Base-by-base conservation (phyloP, 1,140 invertebrate species). In the Hermetia illucens region DNA sequence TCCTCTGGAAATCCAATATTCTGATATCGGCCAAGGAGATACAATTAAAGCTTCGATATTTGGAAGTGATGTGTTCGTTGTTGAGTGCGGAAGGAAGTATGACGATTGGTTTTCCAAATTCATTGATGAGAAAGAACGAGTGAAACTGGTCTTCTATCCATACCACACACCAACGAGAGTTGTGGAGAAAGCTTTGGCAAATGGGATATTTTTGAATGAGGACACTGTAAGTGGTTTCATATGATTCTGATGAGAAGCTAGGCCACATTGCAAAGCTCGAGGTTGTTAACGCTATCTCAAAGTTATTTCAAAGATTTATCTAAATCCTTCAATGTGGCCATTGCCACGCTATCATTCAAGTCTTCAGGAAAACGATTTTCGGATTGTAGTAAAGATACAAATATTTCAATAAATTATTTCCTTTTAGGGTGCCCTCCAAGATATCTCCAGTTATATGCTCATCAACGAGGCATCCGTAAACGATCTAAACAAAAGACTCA, bases 41-140 rank as follows among this genome's bases (percentile, higher is more conserved):
- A 42, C 45, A 38, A 64, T 67, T 18, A 59, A 43, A 12, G 62
- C 64, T 0, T 51, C 61, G 0, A 55, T 71, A 15, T 71, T 68
- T 66, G 65, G 62, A 21, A 57, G 63, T 41, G 38, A 59, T 0
- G 53, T 75, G 4, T 49, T 64, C 15, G 65, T 62, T 0, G 64
- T 72, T 40, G 65, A 74, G 41, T 77, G 74, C 38, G 74, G 75
- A 13, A 67, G 72, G 33, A 72, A 73, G 41, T 62, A 62, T 16
- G 71, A 74, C 3, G 55, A 54, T 9, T 77, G 74, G 74, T 52
- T 76, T 36, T 76, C 74, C 0, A 56, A 68, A 31, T 72, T 64
- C 42, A 58, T 77, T 36, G 61, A 65, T 35, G 61, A 71, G 38
- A 66, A 72, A 20, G 46, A 44, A 4, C 74, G 72, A 5, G 44